Percentiles rank a stretch among this genome's conserved stretches.
These are phyloP conservation scores for Scaptomyza cyrtandrae DNA, from an alignment of 2,888 invertebrate species.

Conservation along the genomic window DNA sequence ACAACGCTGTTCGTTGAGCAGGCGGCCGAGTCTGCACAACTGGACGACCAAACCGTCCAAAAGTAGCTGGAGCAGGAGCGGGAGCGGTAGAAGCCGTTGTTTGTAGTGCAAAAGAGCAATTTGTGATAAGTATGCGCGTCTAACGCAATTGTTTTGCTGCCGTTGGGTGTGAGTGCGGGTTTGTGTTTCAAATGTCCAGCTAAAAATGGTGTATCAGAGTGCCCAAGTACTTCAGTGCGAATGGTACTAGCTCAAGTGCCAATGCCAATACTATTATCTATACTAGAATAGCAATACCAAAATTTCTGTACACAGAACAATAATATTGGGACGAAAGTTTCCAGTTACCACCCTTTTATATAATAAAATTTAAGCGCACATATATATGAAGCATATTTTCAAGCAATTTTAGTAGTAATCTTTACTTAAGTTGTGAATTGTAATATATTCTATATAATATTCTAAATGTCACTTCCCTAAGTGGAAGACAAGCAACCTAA, in stretches of 20 bases:
- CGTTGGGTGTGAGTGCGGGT: background rate
- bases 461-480: too few species aligned
- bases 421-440: too few species aligned
- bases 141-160: conserved; percentile 57
- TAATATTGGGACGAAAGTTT: background rate
- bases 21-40: conserved; percentile 11
- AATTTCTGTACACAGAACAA: background rate
- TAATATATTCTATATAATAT: too few species aligned
- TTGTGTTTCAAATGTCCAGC: conserved; percentile 14
- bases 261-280: conserved; percentile 4
- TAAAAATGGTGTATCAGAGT: conserved; percentile 1
- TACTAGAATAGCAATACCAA: too few species aligned
- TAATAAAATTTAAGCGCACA: background rate
- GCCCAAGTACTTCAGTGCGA: conserved; percentile 10
- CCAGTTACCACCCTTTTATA: background rate
- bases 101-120: conserved; percentile 59
- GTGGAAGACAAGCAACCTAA: too few species aligned
- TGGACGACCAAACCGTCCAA: background rate
- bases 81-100: conserved; percentile 12
- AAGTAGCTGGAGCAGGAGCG: background rate
- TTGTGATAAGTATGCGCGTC: conserved; percentile 62
- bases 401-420: too few species aligned
- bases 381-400: background rate
- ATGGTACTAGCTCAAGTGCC: background rate
- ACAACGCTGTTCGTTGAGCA: conserved; percentile 39